Percentiles rank a stretch among this genome's conserved stretches.
Conservation (phyloP, 2,888 invertebrate genomes). For the Scrobipalpa costella region DNA sequence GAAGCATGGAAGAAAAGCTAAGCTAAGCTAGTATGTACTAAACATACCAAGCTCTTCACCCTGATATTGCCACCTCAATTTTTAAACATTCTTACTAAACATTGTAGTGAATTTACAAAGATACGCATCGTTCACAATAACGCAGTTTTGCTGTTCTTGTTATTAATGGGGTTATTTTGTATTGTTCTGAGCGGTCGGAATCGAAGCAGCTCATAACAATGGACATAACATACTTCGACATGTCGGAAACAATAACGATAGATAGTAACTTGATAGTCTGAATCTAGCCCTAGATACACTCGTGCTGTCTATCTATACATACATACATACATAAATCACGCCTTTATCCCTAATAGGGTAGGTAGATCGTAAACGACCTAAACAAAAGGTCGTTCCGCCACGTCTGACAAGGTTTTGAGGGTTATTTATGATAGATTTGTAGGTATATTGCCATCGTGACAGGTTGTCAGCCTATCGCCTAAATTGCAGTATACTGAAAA, state of each 20-base stretch:
- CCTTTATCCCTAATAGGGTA: no score
- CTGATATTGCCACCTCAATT: background rate
- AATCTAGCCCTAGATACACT: background rate
- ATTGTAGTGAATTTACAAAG: conserved; percentile 41
- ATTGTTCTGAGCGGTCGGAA: background rate
- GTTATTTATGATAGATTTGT: no score
- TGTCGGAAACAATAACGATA: conserved; percentile 7
- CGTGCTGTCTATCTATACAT: no score
- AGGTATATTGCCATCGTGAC: no score
- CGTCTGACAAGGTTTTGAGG: no score
- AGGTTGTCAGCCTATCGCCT: no score
- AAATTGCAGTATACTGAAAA: no score
- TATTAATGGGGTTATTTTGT: conserved; percentile 46
- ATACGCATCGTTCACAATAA: conserved; percentile 45
- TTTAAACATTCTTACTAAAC: conserved; percentile 1
- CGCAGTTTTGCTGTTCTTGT: conserved; percentile 44
- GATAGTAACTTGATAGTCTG: conserved; percentile 7
- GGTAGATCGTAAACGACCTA: no score
- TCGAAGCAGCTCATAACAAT: conserved; percentile 6
- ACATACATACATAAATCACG: no score
- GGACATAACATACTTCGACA: background rate
- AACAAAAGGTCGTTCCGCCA: no score
- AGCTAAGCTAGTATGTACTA: no score
- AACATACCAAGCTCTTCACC: background rate
- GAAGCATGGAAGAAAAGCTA: no score